A percentile compares a stretch with the other conserved stretches of the same genome.
Evolutionary conservation across 2,888 invertebrate genomes (phyloP).

Genomic region (Cyrtodaria siliqua): DNA sequence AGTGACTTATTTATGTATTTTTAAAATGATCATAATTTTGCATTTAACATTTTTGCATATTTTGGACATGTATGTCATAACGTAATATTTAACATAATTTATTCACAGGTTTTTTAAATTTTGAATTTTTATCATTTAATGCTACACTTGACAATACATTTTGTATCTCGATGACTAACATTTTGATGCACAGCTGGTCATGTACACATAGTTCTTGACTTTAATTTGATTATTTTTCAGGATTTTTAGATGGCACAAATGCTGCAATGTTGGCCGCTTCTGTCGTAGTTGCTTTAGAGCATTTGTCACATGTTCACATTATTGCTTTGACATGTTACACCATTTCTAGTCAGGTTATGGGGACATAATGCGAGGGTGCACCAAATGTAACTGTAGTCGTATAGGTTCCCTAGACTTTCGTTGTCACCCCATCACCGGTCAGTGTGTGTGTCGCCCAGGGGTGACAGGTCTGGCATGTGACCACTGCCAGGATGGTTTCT

Average conservation of each 20-base stretch:
- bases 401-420: constrained; percentile 88
- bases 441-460: constrained; percentile 91
- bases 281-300: no score
- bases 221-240: not conserved
- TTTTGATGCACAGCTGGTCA: no score
- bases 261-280: not conserved
- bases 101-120: no score
- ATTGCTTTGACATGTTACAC: constrained; percentile 35
- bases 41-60: no score
- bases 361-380: constrained; percentile 92
- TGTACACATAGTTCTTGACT: no score
- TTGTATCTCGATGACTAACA: no score
- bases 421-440: constrained; percentile 90
- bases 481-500: constrained; percentile 90
- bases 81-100: no score
- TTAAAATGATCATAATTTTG: no score
- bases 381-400: constrained; percentile 91
- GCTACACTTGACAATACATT: no score
- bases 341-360: constrained; percentile 89
- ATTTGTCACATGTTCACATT: not conserved
- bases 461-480: constrained; percentile 94
- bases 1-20: no score
- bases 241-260: not conserved
- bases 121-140: no score
- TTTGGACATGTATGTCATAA: no score